A percentile compares a stretch with the other conserved stretches of the same genome.
Conservation (phyloP, 2,113 vertebrate species). For the Silurus glanis region DNA sequence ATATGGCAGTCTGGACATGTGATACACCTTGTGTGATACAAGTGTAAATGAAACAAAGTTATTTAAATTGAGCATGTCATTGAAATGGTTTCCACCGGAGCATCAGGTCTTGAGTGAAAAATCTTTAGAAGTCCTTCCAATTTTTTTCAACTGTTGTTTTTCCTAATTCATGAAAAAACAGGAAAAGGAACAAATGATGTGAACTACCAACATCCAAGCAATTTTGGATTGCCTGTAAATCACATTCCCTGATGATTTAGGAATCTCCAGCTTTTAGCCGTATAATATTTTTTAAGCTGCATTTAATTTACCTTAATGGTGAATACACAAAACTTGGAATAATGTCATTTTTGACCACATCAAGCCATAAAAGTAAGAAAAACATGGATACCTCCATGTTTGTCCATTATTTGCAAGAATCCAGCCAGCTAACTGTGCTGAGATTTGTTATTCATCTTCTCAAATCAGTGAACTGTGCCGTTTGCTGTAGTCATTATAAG, state of each 20-base stretch:
- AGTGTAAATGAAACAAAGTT: conserved; percentile 56
- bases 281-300: neutral
- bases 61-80: conserved; percentile 49
- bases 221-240: neutral
- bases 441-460: no score
- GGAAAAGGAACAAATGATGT: neutral
- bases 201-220: neutral
- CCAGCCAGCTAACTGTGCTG: no score
- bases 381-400: neutral
- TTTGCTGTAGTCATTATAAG: no score
- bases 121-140: neutral
- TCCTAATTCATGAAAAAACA: neutral
- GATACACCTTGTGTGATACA: conserved; percentile 42
- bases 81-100: neutral
- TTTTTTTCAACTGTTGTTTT: neutral
- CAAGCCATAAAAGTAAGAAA: neutral
- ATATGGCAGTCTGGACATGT: conserved; percentile 57
- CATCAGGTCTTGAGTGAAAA: neutral
- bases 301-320: neutral
- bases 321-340: neutral
- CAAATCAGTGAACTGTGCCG: no score
- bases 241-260: neutral
- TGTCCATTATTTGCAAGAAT: no score
- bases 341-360: neutral
- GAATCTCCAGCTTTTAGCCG: neutral